Percentiles rank a stretch among this genome's conserved stretches.
Conservation (phyloP, 1,140 invertebrate species). For the Sesamia nonagrioides region DNA sequence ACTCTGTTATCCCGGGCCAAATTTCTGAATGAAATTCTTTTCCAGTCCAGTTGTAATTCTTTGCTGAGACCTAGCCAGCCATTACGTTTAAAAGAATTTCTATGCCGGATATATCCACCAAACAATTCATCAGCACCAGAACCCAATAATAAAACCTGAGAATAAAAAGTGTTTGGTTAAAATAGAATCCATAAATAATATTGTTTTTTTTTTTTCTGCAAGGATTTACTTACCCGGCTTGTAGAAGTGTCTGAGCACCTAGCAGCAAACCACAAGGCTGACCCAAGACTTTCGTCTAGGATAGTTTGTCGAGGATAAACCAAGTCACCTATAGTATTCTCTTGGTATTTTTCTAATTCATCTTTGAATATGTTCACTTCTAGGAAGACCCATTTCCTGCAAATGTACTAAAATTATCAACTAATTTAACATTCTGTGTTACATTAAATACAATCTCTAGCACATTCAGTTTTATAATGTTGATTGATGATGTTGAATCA, state of each 20-base stretch:
- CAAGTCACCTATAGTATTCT: conserved; percentile 91
- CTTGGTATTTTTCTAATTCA: conserved; percentile 89
- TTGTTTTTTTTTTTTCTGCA: not conserved
- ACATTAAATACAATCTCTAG: not conserved
- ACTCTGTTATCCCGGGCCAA: conserved; percentile 97
- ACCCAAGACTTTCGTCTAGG: conserved; percentile 98
- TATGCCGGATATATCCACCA: conserved; percentile 97
- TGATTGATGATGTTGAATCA: conserved; percentile 54
- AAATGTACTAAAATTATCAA: conserved; percentile 50
- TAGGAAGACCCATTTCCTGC: conserved; percentile 88
- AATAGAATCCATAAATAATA: not conserved
- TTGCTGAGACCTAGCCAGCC: conserved; percentile 91
- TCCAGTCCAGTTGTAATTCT: conserved; percentile 93
- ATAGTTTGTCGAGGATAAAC: conserved; percentile 95
- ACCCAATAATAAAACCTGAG: conserved; percentile 94
- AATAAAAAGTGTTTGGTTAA: conserved; percentile 24
- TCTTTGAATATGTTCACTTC: conserved; percentile 92
- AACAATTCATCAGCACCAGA: conserved; percentile 99
- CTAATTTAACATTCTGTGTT: not conserved
- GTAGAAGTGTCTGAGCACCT: conserved; percentile 89
- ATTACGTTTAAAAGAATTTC: conserved; percentile 90
- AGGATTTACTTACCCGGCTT: conserved; percentile 88
- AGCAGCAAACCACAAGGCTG: conserved; percentile 98
- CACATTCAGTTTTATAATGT: not conserved
- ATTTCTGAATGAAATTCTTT: conserved; percentile 96